Conservation (phyloP, 2,888 invertebrate genomes). For the Bugulina stolonifera region DNA sequence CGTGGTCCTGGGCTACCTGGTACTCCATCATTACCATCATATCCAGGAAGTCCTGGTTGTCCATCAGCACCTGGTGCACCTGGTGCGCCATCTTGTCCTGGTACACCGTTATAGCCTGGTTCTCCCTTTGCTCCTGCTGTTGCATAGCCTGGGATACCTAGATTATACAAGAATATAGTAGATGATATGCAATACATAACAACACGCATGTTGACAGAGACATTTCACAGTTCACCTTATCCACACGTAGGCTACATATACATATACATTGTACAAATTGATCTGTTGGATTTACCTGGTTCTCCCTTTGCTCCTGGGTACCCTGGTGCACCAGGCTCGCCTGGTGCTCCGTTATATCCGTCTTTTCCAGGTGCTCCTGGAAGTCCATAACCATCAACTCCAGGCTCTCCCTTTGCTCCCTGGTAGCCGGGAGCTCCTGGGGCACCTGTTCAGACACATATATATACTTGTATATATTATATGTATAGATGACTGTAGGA, state of each 20-base stretch:
- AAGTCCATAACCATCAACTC: neutral
- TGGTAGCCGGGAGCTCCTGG: conserved; percentile 22
- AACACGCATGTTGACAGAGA: too few relatives aligned
- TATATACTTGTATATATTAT: too few relatives aligned
- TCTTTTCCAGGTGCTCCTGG: conserved; percentile 27
- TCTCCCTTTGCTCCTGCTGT: neutral
- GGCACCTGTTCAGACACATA: conserved; percentile 10
- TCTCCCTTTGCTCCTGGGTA: conserved; percentile 17
- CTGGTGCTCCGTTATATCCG: conserved; percentile 14
- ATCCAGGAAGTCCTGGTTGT: neutral
- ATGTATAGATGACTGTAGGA: too few relatives aligned
- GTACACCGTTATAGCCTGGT: conserved; percentile 11
- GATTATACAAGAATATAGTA: too few relatives aligned
- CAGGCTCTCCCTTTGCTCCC: conserved; percentile 25
- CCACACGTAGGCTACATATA: too few relatives aligned
- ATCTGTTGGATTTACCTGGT: neutral
- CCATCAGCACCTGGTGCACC: conserved; percentile 12
- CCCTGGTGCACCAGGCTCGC: conserved; percentile 25
- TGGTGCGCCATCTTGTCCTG: neutral
- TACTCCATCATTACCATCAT: conserved; percentile 1
- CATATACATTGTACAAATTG: neutral
- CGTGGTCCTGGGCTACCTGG: neutral
- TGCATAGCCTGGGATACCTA: neutral
- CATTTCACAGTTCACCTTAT: too few relatives aligned
- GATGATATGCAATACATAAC: too few relatives aligned